phyloP scores from a whole-genome alignment of 2,113 vertebrate genomes.

The Gasterosteus aculeatus region DNA sequence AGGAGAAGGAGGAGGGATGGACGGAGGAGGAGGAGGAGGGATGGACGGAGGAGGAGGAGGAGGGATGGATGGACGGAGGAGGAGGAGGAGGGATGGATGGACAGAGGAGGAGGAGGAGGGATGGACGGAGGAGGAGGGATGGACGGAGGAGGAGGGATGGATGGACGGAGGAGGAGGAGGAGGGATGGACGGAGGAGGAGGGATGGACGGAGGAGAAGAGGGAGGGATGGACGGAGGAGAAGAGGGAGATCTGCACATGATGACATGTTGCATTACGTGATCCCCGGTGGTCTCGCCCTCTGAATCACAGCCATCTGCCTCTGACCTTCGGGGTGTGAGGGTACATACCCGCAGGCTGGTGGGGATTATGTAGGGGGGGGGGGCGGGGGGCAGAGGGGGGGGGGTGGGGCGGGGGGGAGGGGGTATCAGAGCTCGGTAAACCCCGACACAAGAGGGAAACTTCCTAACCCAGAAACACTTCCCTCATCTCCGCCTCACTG shows the following conservation, averaged over 20 bases:
- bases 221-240: background rate
- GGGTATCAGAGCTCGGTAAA: constrained; percentile 26
- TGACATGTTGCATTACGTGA: constrained; percentile 70
- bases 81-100: no score
- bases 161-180: background rate
- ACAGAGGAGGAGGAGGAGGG: background rate
- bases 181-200: constrained; percentile 6
- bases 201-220: constrained; percentile 31
- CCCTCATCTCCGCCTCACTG: constrained; percentile 51
- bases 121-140: background rate
- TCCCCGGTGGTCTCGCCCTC: constrained; percentile 61
- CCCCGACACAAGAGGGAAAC: constrained; percentile 53
- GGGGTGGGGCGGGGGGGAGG: background rate
- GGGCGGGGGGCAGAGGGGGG: background rate
- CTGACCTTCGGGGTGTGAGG: constrained; percentile 68
- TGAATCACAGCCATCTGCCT: constrained; percentile 65
- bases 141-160: no score
- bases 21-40: background rate
- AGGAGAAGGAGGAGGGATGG: no score
- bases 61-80: no score
- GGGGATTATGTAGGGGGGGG: constrained; percentile 42
- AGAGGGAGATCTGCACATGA: constrained; percentile 43
- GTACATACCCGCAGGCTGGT: constrained; percentile 49
- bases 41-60: no score
- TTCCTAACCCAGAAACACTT: constrained; percentile 66